Evolutionary conservation across 2,797 vertebrate genomes (phyloP).

Genomic region (Taenioides sp.): DNA sequence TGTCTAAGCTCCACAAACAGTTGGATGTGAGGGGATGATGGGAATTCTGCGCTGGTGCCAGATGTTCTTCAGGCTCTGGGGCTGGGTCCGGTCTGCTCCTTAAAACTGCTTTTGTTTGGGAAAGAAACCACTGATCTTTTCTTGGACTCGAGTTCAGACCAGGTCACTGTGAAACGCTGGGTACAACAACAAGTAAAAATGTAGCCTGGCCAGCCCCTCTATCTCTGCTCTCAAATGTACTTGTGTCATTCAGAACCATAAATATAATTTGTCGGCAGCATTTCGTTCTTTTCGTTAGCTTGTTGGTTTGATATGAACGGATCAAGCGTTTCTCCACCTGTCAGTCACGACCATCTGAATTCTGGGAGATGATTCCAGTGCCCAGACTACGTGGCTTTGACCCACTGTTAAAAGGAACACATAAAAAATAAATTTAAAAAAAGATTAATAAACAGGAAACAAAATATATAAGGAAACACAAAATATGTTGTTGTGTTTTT

Average conservation of each 20-base stretch:
- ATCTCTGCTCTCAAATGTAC: background rate
- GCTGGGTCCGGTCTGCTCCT: background rate
- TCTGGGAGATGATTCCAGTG: too few species aligned
- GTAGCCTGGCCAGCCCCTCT: background rate
- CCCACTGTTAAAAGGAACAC: too few species aligned
- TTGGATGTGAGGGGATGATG: background rate
- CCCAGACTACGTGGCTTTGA: too few species aligned
- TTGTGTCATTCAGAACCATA: too few species aligned
- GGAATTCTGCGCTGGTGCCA: background rate
- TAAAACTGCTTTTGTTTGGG: constrained; percentile 6
- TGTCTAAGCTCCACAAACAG: background rate
- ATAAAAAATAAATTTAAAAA: too few species aligned
- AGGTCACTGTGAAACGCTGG: background rate
- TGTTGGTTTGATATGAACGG: background rate
- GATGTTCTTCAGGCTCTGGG: background rate
- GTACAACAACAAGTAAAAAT: background rate
- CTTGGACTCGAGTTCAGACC: background rate
- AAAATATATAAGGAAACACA: too few species aligned
- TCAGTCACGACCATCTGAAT: background rate
- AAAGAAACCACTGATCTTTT: background rate
- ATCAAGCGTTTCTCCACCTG: background rate
- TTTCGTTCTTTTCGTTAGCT: too few species aligned
- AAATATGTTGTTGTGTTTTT: too few species aligned
- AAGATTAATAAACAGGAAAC: too few species aligned
- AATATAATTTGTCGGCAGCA: too few species aligned